Conservation (phyloP, 2,888 invertebrate species). For the Julus scandinavius region DNA sequence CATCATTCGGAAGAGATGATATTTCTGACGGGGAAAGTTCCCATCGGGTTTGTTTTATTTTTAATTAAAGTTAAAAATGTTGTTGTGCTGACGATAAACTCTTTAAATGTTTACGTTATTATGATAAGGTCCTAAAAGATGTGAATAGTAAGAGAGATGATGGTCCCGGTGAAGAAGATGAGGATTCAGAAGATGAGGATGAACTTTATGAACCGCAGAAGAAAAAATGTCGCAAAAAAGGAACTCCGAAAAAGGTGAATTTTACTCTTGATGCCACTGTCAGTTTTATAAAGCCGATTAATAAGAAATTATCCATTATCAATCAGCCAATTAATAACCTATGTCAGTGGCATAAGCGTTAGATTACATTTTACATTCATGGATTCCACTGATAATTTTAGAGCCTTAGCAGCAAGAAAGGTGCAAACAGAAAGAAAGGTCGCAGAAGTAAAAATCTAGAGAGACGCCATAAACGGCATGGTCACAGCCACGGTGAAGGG, state of each 20-base stretch:
- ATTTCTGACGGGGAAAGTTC: slow-evolving; percentile 64
- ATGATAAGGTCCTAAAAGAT: slow-evolving; percentile 53
- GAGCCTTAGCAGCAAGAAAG: slow-evolving; percentile 12
- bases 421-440: not conserved
- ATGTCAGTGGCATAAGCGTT: no score
- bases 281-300: no score
- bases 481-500: slow-evolving; percentile 24
- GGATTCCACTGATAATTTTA: not conserved
- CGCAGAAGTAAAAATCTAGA: slow-evolving; percentile 34
- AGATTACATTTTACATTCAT: no score
- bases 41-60: not conserved
- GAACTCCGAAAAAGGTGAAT: slow-evolving; percentile 50
- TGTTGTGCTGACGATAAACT: not conserved
- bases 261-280: no score
- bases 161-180: not conserved
- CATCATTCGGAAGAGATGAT: slow-evolving; percentile 62
- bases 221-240: slow-evolving; percentile 48
- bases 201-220: slow-evolving; percentile 53
- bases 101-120: not conserved
- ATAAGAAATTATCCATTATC: no score
- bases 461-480: slow-evolving; percentile 44
- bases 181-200: slow-evolving; percentile 37
- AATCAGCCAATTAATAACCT: no score
- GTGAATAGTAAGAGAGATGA: slow-evolving; percentile 43
- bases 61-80: not conserved